Evolutionary conservation across 1,140 invertebrate species (phyloP).

Genomic region (Macrotrachela quadricornifera): DNA sequence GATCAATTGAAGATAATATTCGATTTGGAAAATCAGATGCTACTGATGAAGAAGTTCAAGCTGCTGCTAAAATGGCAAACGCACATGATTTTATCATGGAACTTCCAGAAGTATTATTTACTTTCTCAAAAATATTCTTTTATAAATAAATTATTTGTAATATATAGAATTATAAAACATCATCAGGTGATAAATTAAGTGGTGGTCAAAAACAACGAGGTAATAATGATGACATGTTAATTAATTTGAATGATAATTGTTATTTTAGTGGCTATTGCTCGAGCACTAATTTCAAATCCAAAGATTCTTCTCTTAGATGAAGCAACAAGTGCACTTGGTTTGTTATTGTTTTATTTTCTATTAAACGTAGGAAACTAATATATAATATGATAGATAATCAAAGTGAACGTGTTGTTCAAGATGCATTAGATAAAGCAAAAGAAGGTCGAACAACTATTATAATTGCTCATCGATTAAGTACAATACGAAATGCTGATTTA

Average conservation of each 20-base stretch:
- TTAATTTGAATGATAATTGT: too few species aligned
- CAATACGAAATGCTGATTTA: constrained; percentile 71
- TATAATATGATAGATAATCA: background rate
- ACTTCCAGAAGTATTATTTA: constrained; percentile 38
- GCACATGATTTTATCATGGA: constrained; percentile 61
- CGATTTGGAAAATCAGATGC: constrained; percentile 49
- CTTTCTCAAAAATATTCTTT: too few species aligned
- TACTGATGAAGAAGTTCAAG: constrained; percentile 39
- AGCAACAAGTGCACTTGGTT: constrained; percentile 44
- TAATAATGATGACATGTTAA: background rate
- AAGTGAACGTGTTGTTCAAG: constrained; percentile 14
- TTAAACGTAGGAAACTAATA: too few species aligned
- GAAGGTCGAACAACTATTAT: constrained; percentile 26
- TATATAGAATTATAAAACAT: too few species aligned
- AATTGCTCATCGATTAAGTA: constrained; percentile 45
- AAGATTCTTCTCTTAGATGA: constrained; percentile 24
- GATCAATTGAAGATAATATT: constrained; percentile 70
- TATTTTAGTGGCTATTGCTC: constrained; percentile 10
- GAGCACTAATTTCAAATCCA: constrained; percentile 28
- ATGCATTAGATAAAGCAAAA: constrained; percentile 20
- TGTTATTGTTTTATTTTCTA: too few species aligned
- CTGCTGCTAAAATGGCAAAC: constrained; percentile 64
- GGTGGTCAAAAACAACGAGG: constrained; percentile 9
- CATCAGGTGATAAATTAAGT: constrained; percentile 1
- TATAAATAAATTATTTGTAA: too few species aligned